Percentiles rank a stretch among this genome's conserved stretches.
Evolutionary conservation across 2,888 invertebrate genomes (phyloP).

Genomic region (Nipponacmea schrenckii): DNA sequence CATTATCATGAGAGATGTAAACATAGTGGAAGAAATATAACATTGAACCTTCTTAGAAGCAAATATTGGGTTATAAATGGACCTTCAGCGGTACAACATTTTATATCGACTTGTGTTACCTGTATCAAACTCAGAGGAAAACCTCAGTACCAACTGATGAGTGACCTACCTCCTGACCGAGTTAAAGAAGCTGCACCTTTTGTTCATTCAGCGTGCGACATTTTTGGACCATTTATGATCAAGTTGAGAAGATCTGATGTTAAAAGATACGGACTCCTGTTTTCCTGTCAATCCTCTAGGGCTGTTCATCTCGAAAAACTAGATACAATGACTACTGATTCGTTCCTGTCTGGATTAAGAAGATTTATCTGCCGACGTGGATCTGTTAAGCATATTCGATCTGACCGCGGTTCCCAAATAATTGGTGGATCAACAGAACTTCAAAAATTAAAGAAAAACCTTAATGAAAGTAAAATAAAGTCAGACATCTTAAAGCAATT

Average conservation of each 20-base stretch:
- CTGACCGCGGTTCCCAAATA: constrained; percentile 35
- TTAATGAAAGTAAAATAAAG: constrained; percentile 18
- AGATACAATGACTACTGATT: constrained; percentile 18
- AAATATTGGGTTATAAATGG: not conserved
- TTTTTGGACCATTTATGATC: constrained; percentile 15
- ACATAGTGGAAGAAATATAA: not conserved
- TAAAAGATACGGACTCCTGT: not conserved
- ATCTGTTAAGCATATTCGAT: constrained; percentile 27
- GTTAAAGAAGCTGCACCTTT: constrained; percentile 14
- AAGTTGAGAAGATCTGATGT: not conserved
- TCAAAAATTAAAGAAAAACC: not conserved
- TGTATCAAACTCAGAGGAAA: constrained; percentile 13
- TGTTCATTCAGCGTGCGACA: constrained; percentile 14
- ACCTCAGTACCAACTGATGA: constrained; percentile 15
- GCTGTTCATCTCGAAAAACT: not conserved
- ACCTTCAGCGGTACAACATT: not conserved
- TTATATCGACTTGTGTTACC: not conserved
- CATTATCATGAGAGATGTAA: not conserved
- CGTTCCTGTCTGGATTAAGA: constrained; percentile 56
- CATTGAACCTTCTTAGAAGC: not conserved
- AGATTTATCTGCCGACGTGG: constrained; percentile 57
- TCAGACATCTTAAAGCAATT: constrained; percentile 19
- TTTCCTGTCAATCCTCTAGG: not conserved
- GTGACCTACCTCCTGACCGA: constrained; percentile 25
- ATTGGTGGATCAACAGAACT: constrained; percentile 31